Evolutionary conservation across 2,888 invertebrate species (phyloP).

Genomic region (Dromius quadrimaculatus): DNA sequence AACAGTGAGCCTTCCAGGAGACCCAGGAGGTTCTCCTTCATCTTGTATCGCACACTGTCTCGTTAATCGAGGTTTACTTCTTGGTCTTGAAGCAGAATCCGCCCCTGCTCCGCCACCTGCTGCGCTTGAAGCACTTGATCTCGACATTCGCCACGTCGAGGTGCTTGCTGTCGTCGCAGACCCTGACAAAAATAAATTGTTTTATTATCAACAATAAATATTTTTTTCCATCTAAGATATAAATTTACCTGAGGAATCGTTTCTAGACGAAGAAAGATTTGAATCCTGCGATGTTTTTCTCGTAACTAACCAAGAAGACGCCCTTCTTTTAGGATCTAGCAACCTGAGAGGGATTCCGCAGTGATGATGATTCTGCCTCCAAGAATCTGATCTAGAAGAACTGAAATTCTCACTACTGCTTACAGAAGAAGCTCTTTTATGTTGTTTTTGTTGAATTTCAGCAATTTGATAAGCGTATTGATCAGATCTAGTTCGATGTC

Average conservation of each 20-base stretch:
- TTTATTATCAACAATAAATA: too few relatives aligned
- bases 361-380: conserved; percentile 80
- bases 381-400: conserved; percentile 88
- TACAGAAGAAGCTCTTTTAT: conserved; percentile 83
- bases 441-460: conserved; percentile 81
- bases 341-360: conserved; percentile 82
- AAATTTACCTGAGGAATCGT: conserved; percentile 93
- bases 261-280: conserved; percentile 88
- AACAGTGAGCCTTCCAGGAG: conserved; percentile 69
- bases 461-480: conserved; percentile 82
- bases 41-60: conserved; percentile 85
- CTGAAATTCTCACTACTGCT: conserved; percentile 92
- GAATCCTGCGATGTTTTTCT: conserved; percentile 93
- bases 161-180: conserved; percentile 91
- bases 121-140: conserved; percentile 82
- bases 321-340: conserved; percentile 81
- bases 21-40: conserved; percentile 75
- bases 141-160: conserved; percentile 88
- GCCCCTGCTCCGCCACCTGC: conserved; percentile 58
- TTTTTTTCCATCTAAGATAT: too few relatives aligned
- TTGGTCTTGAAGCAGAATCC: conserved; percentile 56
- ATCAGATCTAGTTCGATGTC: conserved; percentile 65
- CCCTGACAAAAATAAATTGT: too few relatives aligned
- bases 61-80: conserved; percentile 80
- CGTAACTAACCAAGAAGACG: conserved; percentile 91